A percentile compares a stretch with the other conserved stretches of the same genome.
These are phyloP conservation scores for Melangyna quadrimaculata DNA, from an alignment of 2,888 invertebrate species.

Conservation along the genomic window DNA sequence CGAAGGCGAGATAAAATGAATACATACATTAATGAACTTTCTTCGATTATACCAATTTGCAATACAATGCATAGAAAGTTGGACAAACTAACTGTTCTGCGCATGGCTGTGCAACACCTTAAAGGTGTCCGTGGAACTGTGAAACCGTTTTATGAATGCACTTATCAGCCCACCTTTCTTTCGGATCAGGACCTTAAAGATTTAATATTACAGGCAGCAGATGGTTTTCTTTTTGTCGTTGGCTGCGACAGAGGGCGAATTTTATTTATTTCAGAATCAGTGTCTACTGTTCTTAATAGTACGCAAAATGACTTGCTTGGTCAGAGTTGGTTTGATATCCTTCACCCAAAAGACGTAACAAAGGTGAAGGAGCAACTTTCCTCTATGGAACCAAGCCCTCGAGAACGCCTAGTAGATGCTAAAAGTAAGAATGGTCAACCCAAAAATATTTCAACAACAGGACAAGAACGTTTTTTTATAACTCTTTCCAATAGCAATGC, in stretches of 20 bases:
- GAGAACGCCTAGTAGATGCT: conserved; percentile 94
- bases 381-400: conserved; percentile 92
- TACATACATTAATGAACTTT: conserved; percentile 94
- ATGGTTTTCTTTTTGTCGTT: conserved; percentile 95
- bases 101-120: conserved; percentile 96
- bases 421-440: conserved; percentile 85
- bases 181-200: conserved; percentile 93
- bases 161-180: conserved; percentile 90
- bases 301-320: conserved; percentile 93
- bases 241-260: conserved; percentile 96
- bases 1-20: conserved; percentile 97
- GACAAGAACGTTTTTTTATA: not conserved
- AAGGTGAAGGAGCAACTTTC: conserved; percentile 97
- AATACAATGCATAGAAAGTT: conserved; percentile 95
- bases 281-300: conserved; percentile 90
- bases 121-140: conserved; percentile 89
- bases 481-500: conserved; percentile 86
- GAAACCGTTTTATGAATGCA: conserved; percentile 88
- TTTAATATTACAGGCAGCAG: conserved; percentile 92
- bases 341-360: conserved; percentile 96
- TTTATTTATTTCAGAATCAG: conserved; percentile 94
- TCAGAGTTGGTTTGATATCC: conserved; percentile 95
- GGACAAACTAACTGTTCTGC: conserved; percentile 93
- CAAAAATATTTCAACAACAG: not conserved
- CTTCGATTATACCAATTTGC: conserved; percentile 96